Evolutionary conservation across 2,797 vertebrate species (phyloP).

Genomic region (Microctenopoma lineatum): DNA sequence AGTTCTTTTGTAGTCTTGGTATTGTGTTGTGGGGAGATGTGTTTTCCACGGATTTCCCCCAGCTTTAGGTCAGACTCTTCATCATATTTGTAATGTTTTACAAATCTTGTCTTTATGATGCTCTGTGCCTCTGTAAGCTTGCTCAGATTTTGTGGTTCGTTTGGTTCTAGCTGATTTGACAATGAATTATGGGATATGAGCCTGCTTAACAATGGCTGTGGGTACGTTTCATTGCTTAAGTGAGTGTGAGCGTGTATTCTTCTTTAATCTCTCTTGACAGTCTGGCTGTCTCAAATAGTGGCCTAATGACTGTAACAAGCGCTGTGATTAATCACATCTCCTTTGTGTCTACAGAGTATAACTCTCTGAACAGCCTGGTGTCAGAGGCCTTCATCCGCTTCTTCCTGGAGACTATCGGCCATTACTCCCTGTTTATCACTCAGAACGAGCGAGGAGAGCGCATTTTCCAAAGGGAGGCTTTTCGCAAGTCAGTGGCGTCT

Average conservation of each 20-base stretch:
- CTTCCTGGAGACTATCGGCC: slow-evolving; percentile 98
- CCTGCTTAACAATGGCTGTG: slow-evolving; percentile 26
- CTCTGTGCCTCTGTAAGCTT: background rate
- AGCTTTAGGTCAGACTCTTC: slow-evolving; percentile 2
- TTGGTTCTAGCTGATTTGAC: slow-evolving; percentile 19
- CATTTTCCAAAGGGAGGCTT: slow-evolving; percentile 94
- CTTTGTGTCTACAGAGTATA: slow-evolving; percentile 87
- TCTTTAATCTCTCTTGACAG: slow-evolving; percentile 3
- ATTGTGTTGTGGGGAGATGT: background rate
- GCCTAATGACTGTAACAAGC: background rate
- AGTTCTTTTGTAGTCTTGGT: background rate
- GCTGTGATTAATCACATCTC: slow-evolving; percentile 1
- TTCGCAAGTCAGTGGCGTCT: slow-evolving; percentile 97
- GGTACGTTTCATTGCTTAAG: slow-evolving; percentile 4
- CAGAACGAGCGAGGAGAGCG: slow-evolving; percentile 94
- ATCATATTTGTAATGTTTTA: background rate
- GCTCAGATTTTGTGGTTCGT: slow-evolving; percentile 35
- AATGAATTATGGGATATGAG: slow-evolving; percentile 12
- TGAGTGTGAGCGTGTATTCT: background rate
- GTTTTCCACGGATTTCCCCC: background rate
- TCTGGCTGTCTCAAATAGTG: background rate
- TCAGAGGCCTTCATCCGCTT: slow-evolving; percentile 98
- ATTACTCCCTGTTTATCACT: slow-evolving; percentile 96
- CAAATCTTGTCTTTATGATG: too few species aligned
- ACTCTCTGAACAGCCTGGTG: slow-evolving; percentile 94